Conservation (phyloP, 2,797 vertebrate genomes). For the Arvicola amphibius region DNA sequence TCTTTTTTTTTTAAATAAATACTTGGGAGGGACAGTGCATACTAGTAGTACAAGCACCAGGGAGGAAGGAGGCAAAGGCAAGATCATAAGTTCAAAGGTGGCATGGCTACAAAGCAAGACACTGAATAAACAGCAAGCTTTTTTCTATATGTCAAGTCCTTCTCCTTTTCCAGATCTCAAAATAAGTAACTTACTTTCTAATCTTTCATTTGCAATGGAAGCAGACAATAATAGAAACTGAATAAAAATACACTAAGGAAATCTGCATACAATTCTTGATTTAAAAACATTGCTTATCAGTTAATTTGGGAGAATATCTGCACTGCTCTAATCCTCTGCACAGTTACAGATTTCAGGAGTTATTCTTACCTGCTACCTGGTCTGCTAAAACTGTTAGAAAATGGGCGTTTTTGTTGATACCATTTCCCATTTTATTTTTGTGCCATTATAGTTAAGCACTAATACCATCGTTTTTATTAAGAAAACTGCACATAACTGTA, state of each 20-base stretch:
- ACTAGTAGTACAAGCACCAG: not conserved
- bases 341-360: not conserved
- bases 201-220: not conserved
- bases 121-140: not conserved
- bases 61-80: not conserved
- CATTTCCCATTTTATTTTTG: conserved; percentile 53
- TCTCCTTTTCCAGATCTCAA: conserved; percentile 51
- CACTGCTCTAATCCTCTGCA: not conserved
- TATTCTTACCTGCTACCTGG: conserved; percentile 28
- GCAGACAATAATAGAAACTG: conserved; percentile 43
- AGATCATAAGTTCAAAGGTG: not conserved
- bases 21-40: not conserved
- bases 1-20: not conserved
- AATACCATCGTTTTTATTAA: conserved; percentile 29
- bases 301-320: conserved; percentile 37
- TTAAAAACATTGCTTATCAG: conserved; percentile 23
- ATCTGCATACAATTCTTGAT: not conserved
- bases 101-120: not conserved
- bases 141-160: conserved; percentile 22
- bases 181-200: conserved; percentile 35
- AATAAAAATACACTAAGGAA: conserved; percentile 36
- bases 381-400: conserved; percentile 60
- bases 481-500: conserved; percentile 52
- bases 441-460: conserved; percentile 53
- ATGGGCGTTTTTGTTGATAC: conserved; percentile 51